Evolutionary conservation across 1,140 invertebrate species (phyloP), one percentile per base, ranked within the genome.

Genomic region (Caenorhabditis brenneri): DNA sequence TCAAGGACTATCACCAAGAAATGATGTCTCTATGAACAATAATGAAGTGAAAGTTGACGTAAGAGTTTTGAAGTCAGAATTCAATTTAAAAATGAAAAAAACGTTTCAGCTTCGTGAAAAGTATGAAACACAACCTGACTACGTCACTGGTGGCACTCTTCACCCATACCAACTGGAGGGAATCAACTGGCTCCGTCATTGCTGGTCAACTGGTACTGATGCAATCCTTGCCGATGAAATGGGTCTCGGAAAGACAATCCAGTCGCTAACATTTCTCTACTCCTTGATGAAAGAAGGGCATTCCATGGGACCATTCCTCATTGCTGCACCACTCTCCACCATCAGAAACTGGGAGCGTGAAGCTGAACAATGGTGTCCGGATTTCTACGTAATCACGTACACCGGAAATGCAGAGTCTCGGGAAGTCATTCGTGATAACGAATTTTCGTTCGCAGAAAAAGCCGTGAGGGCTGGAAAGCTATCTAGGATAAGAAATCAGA

Each of bases 301-400:
- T 90, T 97, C 95, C 89, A 96, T 96, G 91, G 98, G 98, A n/a
- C 98, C 98, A 0, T 99, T 99, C 91, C 92, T 99, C 53, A 85
- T 94, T 12, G 95, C 95, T 53, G 98, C 97, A 31, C 98, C 98
- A 0, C 92, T 99, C 0, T 99, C 97, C 0, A 99, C 98, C 0
- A 96, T 99, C 69, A 99, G 99, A 84, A 99, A 99, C 92, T 99
- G 98, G 98, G 98, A 99, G 91, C 93, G 98, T 92, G 98, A 99
- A 92, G 99, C 99, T 91, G 97, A 99, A 92, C 94, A 96, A 24
- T 99, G 98, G 98, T 86, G 97, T 22, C 98, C 98, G 1, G 97
- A 99, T 91, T 96, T 99, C 88, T 99, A 99, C 90, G 96, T 96
- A 84, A 97, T 99, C 29, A 99, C 98, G 0, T 99, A 99, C 91